Conservation (phyloP, 2,113 vertebrate species). For the Sigmodon hispidus region DNA sequence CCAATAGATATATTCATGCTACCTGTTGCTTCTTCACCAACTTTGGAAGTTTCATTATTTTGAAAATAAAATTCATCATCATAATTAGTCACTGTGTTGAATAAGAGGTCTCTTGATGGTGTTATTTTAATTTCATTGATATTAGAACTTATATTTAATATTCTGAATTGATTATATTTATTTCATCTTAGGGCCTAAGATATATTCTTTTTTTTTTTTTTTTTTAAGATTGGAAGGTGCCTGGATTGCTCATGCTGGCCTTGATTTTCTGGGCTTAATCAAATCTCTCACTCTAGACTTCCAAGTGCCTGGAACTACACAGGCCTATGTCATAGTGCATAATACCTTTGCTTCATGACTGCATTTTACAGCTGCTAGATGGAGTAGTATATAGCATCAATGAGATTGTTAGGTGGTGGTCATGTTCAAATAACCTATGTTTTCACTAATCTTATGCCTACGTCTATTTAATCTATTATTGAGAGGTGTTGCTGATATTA, state of each 20-base stretch:
- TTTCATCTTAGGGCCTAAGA: neutral
- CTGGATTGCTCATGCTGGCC: neutral
- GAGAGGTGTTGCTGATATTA: neutral
- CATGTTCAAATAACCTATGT: neutral
- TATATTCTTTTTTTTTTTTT: neutral
- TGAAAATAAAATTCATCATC: neutral
- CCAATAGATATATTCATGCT: neutral
- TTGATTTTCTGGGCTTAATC: neutral
- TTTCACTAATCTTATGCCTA: neutral
- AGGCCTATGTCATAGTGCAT: neutral
- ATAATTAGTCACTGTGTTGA: neutral
- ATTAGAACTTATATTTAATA: neutral
- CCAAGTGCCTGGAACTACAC: neutral
- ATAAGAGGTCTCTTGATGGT: neutral
- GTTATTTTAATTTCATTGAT: neutral
- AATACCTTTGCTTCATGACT: neutral
- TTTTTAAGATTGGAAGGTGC: neutral
- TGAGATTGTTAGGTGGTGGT: neutral
- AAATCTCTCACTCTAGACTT: neutral
- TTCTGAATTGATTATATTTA: neutral
- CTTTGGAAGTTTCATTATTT: neutral
- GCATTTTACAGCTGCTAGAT: neutral
- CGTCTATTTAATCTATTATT: neutral
- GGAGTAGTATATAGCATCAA: neutral
- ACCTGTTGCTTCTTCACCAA: neutral